Conservation (phyloP, 2,888 invertebrate genomes). For the Cryptus armator region DNA sequence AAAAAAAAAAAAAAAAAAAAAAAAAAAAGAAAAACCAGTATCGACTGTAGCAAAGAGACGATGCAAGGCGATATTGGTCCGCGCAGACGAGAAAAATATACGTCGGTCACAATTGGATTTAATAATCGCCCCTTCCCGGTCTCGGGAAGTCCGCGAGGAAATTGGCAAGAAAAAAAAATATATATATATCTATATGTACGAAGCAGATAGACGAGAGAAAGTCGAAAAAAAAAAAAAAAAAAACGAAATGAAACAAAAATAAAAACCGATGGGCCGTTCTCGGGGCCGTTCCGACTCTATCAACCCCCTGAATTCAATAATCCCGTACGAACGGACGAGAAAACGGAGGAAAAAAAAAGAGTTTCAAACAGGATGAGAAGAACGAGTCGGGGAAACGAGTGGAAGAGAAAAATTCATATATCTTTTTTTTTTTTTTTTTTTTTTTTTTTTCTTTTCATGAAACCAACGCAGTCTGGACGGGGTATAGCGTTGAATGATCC, state of each 20-base stretch:
- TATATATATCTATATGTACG: constrained; percentile 8
- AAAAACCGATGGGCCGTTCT: constrained; percentile 40
- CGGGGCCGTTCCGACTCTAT: constrained; percentile 41
- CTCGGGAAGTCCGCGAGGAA: constrained; percentile 50
- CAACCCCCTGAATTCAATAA: constrained; percentile 62
- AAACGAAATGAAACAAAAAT: constrained; percentile 2
- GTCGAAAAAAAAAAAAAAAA: constrained; percentile 12
- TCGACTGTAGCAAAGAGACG: constrained; percentile 3
- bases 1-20: background rate
- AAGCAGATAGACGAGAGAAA: constrained; percentile 42
- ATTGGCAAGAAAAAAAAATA: constrained; percentile 56
- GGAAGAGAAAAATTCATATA: constrained; percentile 24
- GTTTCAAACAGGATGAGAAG: constrained; percentile 40
- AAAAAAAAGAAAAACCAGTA: background rate
- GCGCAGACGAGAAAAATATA: constrained; percentile 45
- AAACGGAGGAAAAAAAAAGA: constrained; percentile 28
- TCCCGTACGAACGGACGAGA: constrained; percentile 34
- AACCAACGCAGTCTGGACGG: constrained; percentile 45
- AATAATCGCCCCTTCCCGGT: constrained; percentile 51
- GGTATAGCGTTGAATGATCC: constrained; percentile 48
- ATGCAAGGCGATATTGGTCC: constrained; percentile 1
- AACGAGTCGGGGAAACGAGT: constrained; percentile 27
- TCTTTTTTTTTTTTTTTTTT: constrained; percentile 9
- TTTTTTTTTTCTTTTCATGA: constrained; percentile 21
- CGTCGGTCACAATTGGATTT: constrained; percentile 66